Percentiles rank a stretch among this genome's conserved stretches.
phyloP scores from a whole-genome alignment of 2,113 vertebrate species.

The Gasterosteus nipponicus region DNA sequence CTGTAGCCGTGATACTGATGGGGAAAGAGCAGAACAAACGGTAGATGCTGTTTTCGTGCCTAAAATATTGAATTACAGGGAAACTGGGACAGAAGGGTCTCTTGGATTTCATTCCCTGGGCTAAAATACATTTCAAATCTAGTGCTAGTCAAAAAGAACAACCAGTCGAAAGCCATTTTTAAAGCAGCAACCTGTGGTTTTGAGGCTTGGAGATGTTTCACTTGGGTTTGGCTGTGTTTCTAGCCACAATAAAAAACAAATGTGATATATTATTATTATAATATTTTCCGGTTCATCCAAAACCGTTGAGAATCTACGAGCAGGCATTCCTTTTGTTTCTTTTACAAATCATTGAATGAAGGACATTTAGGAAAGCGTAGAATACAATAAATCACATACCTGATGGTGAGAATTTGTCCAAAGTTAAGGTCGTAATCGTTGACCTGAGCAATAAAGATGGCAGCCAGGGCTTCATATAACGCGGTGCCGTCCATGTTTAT shows the following conservation, averaged over 20 bases:
- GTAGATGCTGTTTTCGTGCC: neutral
- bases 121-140: constrained; percentile 12
- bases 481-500: constrained; percentile 98
- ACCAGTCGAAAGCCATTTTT: constrained; percentile 7
- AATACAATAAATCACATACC: constrained; percentile 75
- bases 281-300: neutral
- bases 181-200: constrained; percentile 16
- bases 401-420: constrained; percentile 97
- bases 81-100: neutral
- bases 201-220: constrained; percentile 15
- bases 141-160: neutral
- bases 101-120: constrained; percentile 4
- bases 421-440: constrained; percentile 94
- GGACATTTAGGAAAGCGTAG: neutral
- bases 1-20: constrained; percentile 94
- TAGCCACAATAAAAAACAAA: constrained; percentile 12
- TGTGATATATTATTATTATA: neutral
- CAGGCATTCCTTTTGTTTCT: neutral
- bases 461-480: constrained; percentile 94
- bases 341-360: neutral
- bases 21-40: neutral
- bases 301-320: neutral
- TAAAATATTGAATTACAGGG: neutral
- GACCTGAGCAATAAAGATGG: constrained; percentile 97
- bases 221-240: neutral